Percentiles rank a stretch among this genome's conserved stretches.
These are phyloP conservation scores for Odocoileus virginianus DNA, from an alignment of 2,113 vertebrate genomes.

Conservation along the genomic window DNA sequence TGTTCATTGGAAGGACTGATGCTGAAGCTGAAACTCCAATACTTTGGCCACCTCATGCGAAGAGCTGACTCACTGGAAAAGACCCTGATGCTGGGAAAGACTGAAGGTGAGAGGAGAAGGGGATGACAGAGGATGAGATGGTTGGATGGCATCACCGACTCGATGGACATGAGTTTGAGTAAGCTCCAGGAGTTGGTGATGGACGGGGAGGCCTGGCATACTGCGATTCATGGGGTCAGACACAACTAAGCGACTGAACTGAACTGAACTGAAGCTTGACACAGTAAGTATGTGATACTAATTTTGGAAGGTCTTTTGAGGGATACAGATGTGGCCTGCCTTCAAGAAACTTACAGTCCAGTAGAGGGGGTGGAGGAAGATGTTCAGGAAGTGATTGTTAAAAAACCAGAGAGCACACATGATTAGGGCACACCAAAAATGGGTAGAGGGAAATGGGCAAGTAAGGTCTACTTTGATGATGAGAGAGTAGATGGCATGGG, in stretches of 20 bases:
- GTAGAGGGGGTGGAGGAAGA: background rate
- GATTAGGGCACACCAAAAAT: background rate
- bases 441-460: background rate
- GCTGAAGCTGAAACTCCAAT: background rate
- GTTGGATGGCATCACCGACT: background rate
- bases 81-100: background rate
- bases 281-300: background rate
- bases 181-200: background rate
- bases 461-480: background rate
- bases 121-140: background rate
- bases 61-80: background rate
- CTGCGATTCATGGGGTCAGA: background rate
- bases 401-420: background rate
- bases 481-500: background rate
- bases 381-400: background rate
- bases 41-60: background rate
- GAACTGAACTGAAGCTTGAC: background rate
- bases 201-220: background rate
- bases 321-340: background rate
- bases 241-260: background rate
- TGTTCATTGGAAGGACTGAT: background rate
- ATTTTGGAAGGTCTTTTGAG: constrained; percentile 16
- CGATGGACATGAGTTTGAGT: background rate
- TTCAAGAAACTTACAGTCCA: background rate
- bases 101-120: background rate